Evolutionary conservation across 2,113 vertebrate genomes (phyloP).

Genomic region (Rhombomys opimus): DNA sequence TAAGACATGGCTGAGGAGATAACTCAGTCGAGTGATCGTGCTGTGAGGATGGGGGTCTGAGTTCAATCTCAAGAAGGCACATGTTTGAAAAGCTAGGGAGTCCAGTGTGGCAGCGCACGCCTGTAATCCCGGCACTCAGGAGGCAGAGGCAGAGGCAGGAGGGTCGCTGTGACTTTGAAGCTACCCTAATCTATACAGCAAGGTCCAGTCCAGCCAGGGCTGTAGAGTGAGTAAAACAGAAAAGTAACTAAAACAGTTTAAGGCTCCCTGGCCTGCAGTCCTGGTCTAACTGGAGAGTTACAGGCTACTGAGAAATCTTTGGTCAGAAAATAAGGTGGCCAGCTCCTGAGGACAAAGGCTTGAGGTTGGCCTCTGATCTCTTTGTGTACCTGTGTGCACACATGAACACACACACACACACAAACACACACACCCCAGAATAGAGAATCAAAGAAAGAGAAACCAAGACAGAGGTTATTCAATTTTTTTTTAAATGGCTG

Average conservation of each 20-base stretch:
- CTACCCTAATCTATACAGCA: not conserved
- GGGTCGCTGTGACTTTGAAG: not conserved
- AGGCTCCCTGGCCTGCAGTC: not conserved
- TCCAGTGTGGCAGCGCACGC: not conserved
- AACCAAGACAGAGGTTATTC: not conserved
- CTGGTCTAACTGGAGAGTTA: not conserved
- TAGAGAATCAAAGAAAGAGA: not conserved
- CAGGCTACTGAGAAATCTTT: not conserved
- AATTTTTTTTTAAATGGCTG: not conserved
- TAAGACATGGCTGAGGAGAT: not conserved
- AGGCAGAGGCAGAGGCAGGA: not conserved
- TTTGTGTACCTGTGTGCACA: not conserved
- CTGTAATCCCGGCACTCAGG: not conserved
- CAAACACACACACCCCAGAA: not conserved
- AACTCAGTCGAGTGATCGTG: not conserved
- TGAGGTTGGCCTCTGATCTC: not conserved
- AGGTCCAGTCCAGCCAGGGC: not conserved
- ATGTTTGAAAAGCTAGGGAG: not conserved
- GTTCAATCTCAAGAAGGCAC: not conserved
- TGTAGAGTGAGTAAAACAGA: not conserved
- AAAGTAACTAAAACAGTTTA: not conserved
- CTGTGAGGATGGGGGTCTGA: not conserved
- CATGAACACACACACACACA: not conserved
- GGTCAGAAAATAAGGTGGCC: not conserved
- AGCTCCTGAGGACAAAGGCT: not conserved